Evolutionary conservation across 2,888 invertebrate species (phyloP).

Genomic region (Drosophila stalkeri): DNA sequence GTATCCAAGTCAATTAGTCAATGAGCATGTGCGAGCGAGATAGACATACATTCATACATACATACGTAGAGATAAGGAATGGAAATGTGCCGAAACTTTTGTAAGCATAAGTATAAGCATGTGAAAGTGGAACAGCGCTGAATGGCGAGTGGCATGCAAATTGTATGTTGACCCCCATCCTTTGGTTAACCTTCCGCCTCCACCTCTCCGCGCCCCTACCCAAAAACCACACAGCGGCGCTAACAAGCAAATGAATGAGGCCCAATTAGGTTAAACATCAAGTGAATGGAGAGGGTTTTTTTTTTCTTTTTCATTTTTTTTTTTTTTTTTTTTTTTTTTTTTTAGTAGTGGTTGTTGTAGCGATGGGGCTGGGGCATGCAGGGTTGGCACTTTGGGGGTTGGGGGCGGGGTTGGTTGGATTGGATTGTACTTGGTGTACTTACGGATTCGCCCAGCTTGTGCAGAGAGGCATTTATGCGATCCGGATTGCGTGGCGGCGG

Average conservation of each 20-base stretch:
- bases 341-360: conserved; percentile 22
- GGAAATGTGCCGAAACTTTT: conserved; percentile 51
- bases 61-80: conserved; percentile 3
- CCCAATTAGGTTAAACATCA: conserved; percentile 78
- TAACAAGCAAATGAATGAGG: conserved; percentile 75
- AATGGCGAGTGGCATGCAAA: conserved; percentile 70
- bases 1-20: conserved; percentile 42
- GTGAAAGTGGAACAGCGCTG: conserved; percentile 57
- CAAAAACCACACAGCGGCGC: conserved; percentile 33
- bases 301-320: conserved; percentile 10
- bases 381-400: conserved; percentile 27
- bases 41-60: not conserved
- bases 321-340: conserved; percentile 16
- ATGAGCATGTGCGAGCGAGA: conserved; percentile 39
- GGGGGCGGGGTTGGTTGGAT: conserved; percentile 1
- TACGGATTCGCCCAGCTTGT: conserved; percentile 85
- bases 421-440: conserved; percentile 74
- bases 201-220: not conserved
- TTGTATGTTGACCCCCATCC: conserved; percentile 46
- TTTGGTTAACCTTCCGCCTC: not conserved
- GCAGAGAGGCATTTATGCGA: conserved; percentile 85
- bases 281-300: conserved; percentile 56
- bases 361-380: conserved; percentile 35
- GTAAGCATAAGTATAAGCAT: conserved; percentile 45
- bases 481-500: conserved; percentile 85